phyloP scores from a whole-genome alignment of 1,140 invertebrate genomes.

The Diuraphis noxia region DNA sequence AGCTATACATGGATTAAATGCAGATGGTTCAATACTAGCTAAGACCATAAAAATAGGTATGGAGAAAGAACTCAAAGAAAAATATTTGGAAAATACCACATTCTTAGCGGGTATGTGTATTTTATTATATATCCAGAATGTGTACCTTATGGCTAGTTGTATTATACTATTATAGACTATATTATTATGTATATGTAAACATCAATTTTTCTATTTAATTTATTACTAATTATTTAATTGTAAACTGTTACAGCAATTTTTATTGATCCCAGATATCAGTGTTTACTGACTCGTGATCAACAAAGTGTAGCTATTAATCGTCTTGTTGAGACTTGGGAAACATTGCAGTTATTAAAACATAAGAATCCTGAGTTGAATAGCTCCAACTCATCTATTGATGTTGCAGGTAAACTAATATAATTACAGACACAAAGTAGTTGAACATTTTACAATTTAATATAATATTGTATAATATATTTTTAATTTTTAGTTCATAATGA shows the following conservation, averaged over 20 bases:
- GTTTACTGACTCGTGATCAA: not conserved
- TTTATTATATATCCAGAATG: not conserved
- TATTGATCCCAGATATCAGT: not conserved
- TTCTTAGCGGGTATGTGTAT: not conserved
- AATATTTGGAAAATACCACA: not conserved
- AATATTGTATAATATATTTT: not conserved
- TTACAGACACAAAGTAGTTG: too few species aligned
- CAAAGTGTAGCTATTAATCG: not conserved
- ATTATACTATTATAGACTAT: too few species aligned
- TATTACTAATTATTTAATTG: too few species aligned
- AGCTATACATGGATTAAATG: not conserved
- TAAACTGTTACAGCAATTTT: not conserved
- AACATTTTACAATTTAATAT: not conserved
- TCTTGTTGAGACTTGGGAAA: too few species aligned
- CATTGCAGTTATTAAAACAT: too few species aligned
- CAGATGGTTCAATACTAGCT: not conserved
- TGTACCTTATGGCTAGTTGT: too few species aligned
- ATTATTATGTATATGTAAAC: not conserved
- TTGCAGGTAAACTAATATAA: too few species aligned
- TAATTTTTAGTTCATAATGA: not conserved
- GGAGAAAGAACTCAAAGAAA: not conserved
- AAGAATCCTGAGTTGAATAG: too few species aligned
- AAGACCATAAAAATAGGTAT: not conserved
- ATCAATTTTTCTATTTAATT: not conserved
- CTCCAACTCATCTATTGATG: too few species aligned